Base-by-base conservation (phyloP, 2,888 invertebrate genomes). In the Watsonalla binaria region DNA sequence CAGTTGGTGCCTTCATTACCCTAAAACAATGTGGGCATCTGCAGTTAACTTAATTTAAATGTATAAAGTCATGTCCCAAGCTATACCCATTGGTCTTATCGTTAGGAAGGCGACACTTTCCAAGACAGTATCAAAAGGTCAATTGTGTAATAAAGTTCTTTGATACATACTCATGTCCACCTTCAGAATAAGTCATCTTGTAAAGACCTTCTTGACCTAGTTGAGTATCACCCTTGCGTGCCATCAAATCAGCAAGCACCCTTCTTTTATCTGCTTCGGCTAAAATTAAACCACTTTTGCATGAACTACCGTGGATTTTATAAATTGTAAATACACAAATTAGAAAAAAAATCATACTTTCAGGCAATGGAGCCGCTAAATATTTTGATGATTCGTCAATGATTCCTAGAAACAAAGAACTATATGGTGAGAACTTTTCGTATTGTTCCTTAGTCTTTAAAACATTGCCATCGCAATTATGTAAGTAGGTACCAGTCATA, bases 311-410 rank as follows among this genome's bases (percentile, higher is more conserved):
- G n/a, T n/a, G n/a, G n/a, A n/a, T n/a, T n/a, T n/a, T n/a, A n/a
- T n/a, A n/a, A n/a, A n/a, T n/a, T n/a, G n/a, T n/a, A n/a, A n/a
- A n/a, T n/a, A n/a, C n/a, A n/a, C n/a, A n/a, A n/a, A n/a, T n/a
- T n/a, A n/a, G n/a, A n/a, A n/a, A n/a, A n/a, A n/a, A n/a, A 52
- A 33, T 70, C 83, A 80, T 68, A 82, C 82, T 82, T 50, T 82
- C 76, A 0, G 86, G 84, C 39, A 68, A 35, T 5, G 86, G 83
- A 5, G 66, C 51, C 6, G 85, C 62, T 47, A 86, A 64, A 63
- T 75, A 86, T 57, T 83, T 82, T 0, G 86, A 67, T 6, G 76
- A 60, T 8, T 82, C 80, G 0, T 86, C 85, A 24, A 86, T 60
- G n/a, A 86, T 52, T 2, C 64, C 86, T 86, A 63, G 45, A 65